phyloP scores from a whole-genome alignment of 1,140 invertebrate species.

The Diuraphis noxia region DNA sequence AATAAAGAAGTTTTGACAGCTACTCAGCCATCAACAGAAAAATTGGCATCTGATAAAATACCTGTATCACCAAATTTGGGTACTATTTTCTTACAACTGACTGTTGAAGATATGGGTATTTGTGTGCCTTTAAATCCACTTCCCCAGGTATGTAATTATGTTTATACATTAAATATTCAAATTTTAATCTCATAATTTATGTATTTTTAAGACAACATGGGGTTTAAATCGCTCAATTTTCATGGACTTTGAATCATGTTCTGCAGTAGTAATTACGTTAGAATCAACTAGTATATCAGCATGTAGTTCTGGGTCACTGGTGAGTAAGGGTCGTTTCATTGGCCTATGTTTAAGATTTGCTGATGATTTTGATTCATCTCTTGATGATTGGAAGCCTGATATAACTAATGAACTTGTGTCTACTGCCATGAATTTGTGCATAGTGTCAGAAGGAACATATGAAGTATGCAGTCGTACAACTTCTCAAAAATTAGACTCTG shows the following conservation, averaged over 20 bases:
- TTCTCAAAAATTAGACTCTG: slow-evolving; percentile 62
- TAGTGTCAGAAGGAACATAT: slow-evolving; percentile 96
- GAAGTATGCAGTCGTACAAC: slow-evolving; percentile 93
- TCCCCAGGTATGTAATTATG: slow-evolving; percentile 64
- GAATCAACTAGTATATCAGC: slow-evolving; percentile 92
- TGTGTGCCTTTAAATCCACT: slow-evolving; percentile 88
- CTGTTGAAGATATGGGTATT: slow-evolving; percentile 95
- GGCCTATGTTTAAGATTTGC: slow-evolving; percentile 92
- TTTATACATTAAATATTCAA: background rate
- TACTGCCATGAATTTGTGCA: slow-evolving; percentile 90
- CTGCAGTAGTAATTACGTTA: slow-evolving; percentile 90
- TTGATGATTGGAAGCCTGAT: slow-evolving; percentile 97
- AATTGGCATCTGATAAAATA: slow-evolving; percentile 76
- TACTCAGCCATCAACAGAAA: slow-evolving; percentile 76
- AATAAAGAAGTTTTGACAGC: slow-evolving; percentile 85
- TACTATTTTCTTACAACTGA: slow-evolving; percentile 90
- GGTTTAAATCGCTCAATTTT: slow-evolving; percentile 66
- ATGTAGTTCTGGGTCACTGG: slow-evolving; percentile 75
- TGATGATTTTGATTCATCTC: slow-evolving; percentile 92
- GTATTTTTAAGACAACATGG: slow-evolving; percentile 64
- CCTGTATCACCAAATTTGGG: slow-evolving; percentile 77
- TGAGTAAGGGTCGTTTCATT: slow-evolving; percentile 77
- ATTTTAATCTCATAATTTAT: slow-evolving; percentile 8
- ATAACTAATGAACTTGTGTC: slow-evolving; percentile 67
- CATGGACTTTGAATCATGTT: slow-evolving; percentile 79